These are phyloP conservation scores for Lepidurus couesii DNA, from an alignment of 1,140 invertebrate genomes.

Conservation along the genomic window DNA sequence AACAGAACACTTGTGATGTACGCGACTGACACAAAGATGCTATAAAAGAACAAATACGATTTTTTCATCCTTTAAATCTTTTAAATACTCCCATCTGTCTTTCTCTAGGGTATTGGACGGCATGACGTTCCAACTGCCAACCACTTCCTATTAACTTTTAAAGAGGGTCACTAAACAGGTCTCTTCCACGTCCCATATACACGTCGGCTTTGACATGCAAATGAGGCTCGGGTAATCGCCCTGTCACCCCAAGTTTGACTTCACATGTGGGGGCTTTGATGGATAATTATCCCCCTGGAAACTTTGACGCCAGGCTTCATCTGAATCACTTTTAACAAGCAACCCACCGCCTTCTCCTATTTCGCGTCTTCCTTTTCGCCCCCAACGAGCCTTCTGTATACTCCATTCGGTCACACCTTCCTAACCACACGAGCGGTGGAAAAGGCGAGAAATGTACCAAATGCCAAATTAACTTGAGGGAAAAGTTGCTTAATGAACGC, in stretches of 20 bases:
- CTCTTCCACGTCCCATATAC: conserved; percentile 14
- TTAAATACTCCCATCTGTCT: conserved; percentile 8
- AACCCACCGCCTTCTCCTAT: background rate
- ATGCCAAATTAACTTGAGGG: too few species aligned
- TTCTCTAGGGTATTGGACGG: conserved; percentile 14
- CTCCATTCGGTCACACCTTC: background rate
- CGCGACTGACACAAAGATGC: background rate
- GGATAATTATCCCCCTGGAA: conserved; percentile 13
- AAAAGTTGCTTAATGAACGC: too few species aligned
- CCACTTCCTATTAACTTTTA: conserved; percentile 19
- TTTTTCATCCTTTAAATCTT: background rate
- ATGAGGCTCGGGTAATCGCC: conserved; percentile 8
- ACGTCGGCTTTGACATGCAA: conserved; percentile 21
- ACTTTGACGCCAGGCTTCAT: conserved; percentile 9
- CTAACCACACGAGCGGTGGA: too few species aligned
- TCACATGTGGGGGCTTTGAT: background rate
- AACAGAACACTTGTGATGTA: background rate
- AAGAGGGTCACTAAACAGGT: conserved; percentile 18
- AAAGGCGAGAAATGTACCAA: too few species aligned
- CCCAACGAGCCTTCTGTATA: background rate
- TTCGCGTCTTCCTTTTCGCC: background rate
- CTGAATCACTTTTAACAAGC: background rate
- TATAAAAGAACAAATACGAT: background rate
- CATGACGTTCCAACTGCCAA: conserved; percentile 21
- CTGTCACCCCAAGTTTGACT: conserved; percentile 9